Evolutionary conservation across 1,140 invertebrate species (phyloP), one percentile per base, ranked within the genome.

Genomic region (Drosophila persimilis): DNA sequence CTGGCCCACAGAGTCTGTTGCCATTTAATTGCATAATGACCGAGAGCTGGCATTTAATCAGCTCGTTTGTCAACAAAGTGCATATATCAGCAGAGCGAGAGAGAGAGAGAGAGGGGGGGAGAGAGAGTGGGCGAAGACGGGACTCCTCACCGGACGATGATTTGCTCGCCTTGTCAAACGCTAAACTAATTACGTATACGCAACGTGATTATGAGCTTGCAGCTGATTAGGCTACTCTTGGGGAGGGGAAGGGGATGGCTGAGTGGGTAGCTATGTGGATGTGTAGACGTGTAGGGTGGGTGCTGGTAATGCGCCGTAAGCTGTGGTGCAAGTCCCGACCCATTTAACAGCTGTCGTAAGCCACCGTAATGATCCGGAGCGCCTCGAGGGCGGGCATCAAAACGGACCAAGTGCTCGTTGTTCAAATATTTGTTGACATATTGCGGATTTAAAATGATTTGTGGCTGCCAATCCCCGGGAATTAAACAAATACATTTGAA

Each of bases 401-500:
- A 44, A 52, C 46, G 52, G 31, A 13, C 24, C 51, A 35, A 54
- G 43, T 45, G 46, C 60, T 56, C 70, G 45, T 35, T 66, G 64
- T 26, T 54, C 63, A 70, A 80, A 83, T 76, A 88, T 89, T 81
- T 81, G 83, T 88, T 88, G 83, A 88, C 83, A 88, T 88, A 88
- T 88, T 88, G 83, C 84, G 83, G 83, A 83, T 83, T 88, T 88
- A 83, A 88, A 88, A 88, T 88, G 83, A 88, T 88, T 88, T 88
- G 83, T 88, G 78, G 62, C 44, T 51, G 75, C 62, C 70, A 76
- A 73, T 85, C 53, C 77, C 70, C 66, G 53, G 45, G 76, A 88
- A 88, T 88, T 88, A 88, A 88, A 88, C 83, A 88, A 88, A 88
- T 88, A 88, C 83, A 88, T 88, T 88, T 88, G 83, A 88, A 88